Evolutionary conservation across 2,888 invertebrate genomes (phyloP), one percentile per base, ranked within the genome.

Genomic region (Microplitis manilae): DNA sequence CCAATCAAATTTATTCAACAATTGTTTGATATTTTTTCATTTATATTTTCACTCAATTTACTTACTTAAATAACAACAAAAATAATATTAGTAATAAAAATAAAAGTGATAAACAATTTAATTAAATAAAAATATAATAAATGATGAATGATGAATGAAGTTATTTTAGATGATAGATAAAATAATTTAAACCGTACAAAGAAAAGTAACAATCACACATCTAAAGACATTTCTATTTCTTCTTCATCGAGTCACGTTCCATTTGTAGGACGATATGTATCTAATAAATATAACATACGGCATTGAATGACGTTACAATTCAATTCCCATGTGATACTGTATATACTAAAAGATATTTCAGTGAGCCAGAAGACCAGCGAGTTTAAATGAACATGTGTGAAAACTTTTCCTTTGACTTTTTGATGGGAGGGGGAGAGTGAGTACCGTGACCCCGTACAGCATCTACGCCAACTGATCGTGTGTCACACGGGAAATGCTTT

Each of bases 401-500:
- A 71, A 62, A 59, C 65, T 30, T 67, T 65, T 73, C 41, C 67
- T 39, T 65, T 30, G 13, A 50, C n/a, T 15, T 50, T 20, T 15
- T 17, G 38, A 15, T 40, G 41, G 39, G 15, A 59, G 62, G 9
- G 20, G n/a, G 20, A 62, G 20, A 62, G 62, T 50, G 50, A 50
- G 50, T 50, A 73, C 41, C 64, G 64, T 50, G 50, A 50, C 50
- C 50, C 50, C 50, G 50, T 50, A 50, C 50, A 50, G 50, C 13
- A 50, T 50, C 50, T 13, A 50, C 50, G 8, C 9, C 50, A 50
- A 50, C 50, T 59, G 70, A 59, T 71, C 71, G 65, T 76, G 75
- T 76, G 70, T 70, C 71, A 70, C 71, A 50, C 70, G 50, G 75
- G 70, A 65, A 70, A 75, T 70, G 65, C 17, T 64, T 50, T 70